Percentiles rank a stretch among this genome's conserved stretches.
Evolutionary conservation across 1,140 invertebrate genomes (phyloP).

Genomic region (Subanguina moxae): DNA sequence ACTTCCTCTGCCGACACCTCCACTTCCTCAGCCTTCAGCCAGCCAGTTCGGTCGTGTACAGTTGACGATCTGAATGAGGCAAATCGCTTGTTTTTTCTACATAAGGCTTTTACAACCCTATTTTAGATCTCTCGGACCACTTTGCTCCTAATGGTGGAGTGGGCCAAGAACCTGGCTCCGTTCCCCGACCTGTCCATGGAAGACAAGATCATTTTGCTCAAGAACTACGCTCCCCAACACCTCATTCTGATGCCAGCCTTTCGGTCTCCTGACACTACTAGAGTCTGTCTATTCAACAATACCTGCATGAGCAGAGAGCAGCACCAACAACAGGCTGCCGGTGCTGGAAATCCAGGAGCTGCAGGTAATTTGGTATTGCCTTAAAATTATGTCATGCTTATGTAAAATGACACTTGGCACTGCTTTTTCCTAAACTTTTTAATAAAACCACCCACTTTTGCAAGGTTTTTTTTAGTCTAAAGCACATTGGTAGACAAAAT

Average conservation of each 20-base stretch:
- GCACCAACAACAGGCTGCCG: too few relatives aligned
- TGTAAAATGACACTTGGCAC: too few relatives aligned
- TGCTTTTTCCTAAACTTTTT: too few relatives aligned
- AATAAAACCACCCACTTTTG: too few relatives aligned
- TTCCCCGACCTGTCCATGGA: conserved; percentile 47
- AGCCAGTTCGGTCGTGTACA: background rate
- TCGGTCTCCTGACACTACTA: conserved; percentile 56
- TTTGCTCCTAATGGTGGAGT: conserved; percentile 56
- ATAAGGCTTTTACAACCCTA: background rate
- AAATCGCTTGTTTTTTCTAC: background rate
- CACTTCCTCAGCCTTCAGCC: background rate
- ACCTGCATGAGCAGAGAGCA: conserved; percentile 30
- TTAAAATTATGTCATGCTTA: too few relatives aligned
- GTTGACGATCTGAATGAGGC: background rate
- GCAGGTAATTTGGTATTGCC: too few relatives aligned
- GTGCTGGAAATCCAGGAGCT: too few relatives aligned
- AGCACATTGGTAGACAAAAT: too few relatives aligned
- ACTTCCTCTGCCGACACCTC: too few relatives aligned
- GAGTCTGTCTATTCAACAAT: conserved; percentile 59
- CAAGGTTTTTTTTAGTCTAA: too few relatives aligned
- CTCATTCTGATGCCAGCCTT: conserved; percentile 59
- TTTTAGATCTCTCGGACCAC: conserved; percentile 57
- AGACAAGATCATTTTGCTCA: conserved; percentile 51
- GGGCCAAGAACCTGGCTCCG: conserved; percentile 50
- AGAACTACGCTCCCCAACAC: conserved; percentile 59